Evolutionary conservation across 1,140 invertebrate species (phyloP), one percentile per base, ranked within the genome.

Genomic region (Micrasema minimum): DNA sequence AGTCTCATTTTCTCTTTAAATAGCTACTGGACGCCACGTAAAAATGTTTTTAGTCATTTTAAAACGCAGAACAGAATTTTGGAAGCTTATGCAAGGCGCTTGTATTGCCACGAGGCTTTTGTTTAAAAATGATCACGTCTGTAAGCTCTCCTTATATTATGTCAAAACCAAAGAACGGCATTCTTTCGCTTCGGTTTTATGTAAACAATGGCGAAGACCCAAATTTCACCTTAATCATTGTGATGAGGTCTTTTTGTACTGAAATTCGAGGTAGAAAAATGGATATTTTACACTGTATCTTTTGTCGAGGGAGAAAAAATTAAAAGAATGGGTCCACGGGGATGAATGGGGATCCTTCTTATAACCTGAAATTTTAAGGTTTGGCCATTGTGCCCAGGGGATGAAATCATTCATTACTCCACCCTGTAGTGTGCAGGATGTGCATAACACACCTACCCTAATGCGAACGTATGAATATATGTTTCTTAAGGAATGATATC

Each of bases 151-250:
- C 57, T 37, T 57, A 37, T 67, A 57, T 64, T 38, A 16, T 59
- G 50, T 69, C 61, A 57, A 38, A 22, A 35, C 61, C 46, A 48
- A 46, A 65, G 59, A 64, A 43, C 61, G 50, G 31, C 72, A 73
- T 73, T 73, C 72, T 73, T 69, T 37, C 18, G 59, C 59, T 46
- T 64, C 59, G 59, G 59, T 64, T 64, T 64, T 64, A 43, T 75
- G 69, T 72, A 75, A 75, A 75, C 73, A 75, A 75, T 75, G 61
- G 59, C 45, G 12, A 43, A 41, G 51, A 38, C 66, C 64, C 43
- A 66, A 57, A 75, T 69, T 72, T 69, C 66, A 75, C 73, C 73
- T 71, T 72, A 72, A 75, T 75, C 73, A 75, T 75, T 71, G 69
- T 66, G 73, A 75, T 71, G 69, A 71, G 45, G 48, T 61, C 66